A percentile compares a stretch with the other conserved stretches of the same genome.
Evolutionary conservation across 2,113 vertebrate genomes (phyloP).

Genomic region (Clarias magur): DNA sequence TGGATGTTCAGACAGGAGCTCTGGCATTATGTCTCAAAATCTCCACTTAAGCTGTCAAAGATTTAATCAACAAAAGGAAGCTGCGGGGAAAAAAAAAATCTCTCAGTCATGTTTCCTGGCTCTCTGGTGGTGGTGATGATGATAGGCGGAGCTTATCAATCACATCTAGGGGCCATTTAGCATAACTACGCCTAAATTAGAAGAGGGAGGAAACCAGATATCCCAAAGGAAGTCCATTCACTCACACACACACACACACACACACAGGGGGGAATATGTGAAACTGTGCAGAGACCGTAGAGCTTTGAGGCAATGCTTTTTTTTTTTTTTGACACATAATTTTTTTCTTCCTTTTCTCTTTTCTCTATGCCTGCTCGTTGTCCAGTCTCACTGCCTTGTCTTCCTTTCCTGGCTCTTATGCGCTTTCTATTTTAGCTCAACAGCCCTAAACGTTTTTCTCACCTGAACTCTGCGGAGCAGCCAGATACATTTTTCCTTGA

Average conservation of each 20-base stretch:
- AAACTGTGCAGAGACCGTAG: not conserved
- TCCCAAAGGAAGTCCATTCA: not conserved
- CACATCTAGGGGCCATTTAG: not conserved
- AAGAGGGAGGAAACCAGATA: not conserved
- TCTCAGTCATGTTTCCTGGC: not conserved
- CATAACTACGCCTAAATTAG: not conserved
- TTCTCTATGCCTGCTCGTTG: not conserved
- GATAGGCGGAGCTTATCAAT: not conserved
- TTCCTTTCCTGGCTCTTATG: not conserved
- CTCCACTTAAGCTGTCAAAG: not conserved
- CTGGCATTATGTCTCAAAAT: not conserved
- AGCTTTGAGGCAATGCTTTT: not conserved
- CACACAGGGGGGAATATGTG: not conserved
- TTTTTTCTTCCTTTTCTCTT: not conserved
- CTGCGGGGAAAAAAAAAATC: not conserved
- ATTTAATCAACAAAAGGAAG: not conserved
- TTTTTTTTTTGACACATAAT: not conserved
- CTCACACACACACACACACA: too few species aligned
- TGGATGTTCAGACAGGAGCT: not conserved
- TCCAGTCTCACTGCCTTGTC: not conserved
- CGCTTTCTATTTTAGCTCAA: not conserved
- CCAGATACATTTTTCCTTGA: conserved; percentile 76
- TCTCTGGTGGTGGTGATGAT: not conserved
- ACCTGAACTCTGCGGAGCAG: conserved; percentile 86
- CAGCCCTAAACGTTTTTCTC: conserved; percentile 46